A percentile compares a stretch with the other conserved stretches of the same genome.
Evolutionary conservation across 2,888 invertebrate species (phyloP).

Genomic region (Piscicola geometra): DNA sequence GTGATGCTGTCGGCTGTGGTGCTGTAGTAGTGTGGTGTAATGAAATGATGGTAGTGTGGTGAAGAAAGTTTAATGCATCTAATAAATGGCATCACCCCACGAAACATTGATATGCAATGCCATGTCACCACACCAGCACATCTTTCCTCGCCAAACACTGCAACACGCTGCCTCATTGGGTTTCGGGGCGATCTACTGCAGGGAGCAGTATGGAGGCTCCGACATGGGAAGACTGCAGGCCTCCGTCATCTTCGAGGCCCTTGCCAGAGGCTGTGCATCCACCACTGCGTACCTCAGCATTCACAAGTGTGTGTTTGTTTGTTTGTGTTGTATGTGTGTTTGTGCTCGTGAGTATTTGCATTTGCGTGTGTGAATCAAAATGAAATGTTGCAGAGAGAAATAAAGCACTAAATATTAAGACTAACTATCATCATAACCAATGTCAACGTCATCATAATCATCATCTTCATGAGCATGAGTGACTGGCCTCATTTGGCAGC

Average conservation of each 20-base stretch:
- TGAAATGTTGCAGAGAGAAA: too few species aligned
- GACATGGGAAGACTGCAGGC: constrained; percentile 60
- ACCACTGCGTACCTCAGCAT: constrained; percentile 62
- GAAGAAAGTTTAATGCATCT: too few species aligned
- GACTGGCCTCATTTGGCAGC: constrained; percentile 52
- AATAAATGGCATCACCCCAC: too few species aligned
- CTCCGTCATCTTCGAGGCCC: constrained; percentile 62
- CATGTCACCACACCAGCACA: constrained; percentile 54
- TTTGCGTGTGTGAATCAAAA: too few species aligned
- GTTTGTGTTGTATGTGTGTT: constrained; percentile 4
- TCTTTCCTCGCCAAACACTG: constrained; percentile 59
- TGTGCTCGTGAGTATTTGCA: background rate
- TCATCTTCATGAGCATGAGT: too few species aligned
- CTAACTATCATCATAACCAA: constrained; percentile 6
- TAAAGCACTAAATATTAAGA: too few species aligned
- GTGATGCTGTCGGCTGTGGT: too few species aligned
- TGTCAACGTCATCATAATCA: too few species aligned
- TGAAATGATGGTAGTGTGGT: too few species aligned
- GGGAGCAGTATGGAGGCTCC: constrained; percentile 59
- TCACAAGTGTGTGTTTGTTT: constrained; percentile 58
- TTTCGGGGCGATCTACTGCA: constrained; percentile 61
- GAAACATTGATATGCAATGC: too few species aligned
- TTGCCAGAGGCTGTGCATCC: constrained; percentile 60
- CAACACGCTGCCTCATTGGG: constrained; percentile 60
- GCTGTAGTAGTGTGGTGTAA: too few species aligned